Base-by-base conservation (phyloP, 53 echinoderm and acorn worm genomes). In the Temnopleurus reevesii region DNA sequence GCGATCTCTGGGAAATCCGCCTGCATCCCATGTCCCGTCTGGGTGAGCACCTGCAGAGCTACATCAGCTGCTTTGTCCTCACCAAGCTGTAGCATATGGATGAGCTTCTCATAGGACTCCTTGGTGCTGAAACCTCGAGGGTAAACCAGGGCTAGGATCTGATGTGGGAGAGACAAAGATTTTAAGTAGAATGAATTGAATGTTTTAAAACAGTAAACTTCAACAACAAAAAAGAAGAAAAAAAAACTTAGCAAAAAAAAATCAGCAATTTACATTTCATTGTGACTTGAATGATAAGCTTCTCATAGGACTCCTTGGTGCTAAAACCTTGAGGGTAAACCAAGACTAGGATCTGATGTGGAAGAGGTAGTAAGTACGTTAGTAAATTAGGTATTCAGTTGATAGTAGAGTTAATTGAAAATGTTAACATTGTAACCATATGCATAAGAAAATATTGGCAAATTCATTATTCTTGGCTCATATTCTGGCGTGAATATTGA, bases 11-110 rank as follows among this genome's bases (percentile, higher is more conserved):
- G 96, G 86, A 92, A 93, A 12, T 96, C 86, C 35, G 92, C 93
- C 59, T 99, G 94, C 57, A 96, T 54, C 13, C 89, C 90, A 49
- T 92, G 89, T 8, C 99, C 96, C 18, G 96, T 94, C 55, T 93
- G 91, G 31, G 92, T 96, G 84, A 99, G 92, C 34, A 94, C 95
- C 90, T 96, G 96, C 9, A 99, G 93, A 0, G 99, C 96, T 1
- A 92, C 92, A 59, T 94, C 96, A 0, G 96, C 89, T 30, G 94
- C 91, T 28, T 84, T 77, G 43, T 90, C 92, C 38, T 94, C 96
- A 2, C 94, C 99, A 46, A 93, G 86, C 89, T 93, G 87, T 13
- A 99, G 93, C 87, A 99, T 83, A 8, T 81, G 60, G 19, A 92
- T 91, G 41, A 99, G 92, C 59, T 90, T 86, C 28, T 89, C 84